These are phyloP conservation scores for Apomyelois bistriatella DNA, from an alignment of 2,888 invertebrate genomes.

Conservation along the genomic window DNA sequence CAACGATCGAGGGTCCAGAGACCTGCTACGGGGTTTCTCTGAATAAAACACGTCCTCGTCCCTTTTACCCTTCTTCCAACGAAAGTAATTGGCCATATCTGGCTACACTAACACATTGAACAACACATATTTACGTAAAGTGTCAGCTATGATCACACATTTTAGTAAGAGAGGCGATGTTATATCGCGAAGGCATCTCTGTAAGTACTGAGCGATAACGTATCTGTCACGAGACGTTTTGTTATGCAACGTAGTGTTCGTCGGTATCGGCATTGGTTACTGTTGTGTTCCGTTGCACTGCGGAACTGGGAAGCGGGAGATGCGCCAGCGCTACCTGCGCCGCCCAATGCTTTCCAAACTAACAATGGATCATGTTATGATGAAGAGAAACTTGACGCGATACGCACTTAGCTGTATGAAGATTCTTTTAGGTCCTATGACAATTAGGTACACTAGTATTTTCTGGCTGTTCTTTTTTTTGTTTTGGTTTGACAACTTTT, in stretches of 20 bases:
- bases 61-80: slow-evolving; percentile 83
- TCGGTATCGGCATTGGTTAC: slow-evolving; percentile 40
- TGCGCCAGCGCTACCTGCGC: slow-evolving; percentile 19
- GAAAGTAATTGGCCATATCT: slow-evolving; percentile 84
- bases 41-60: slow-evolving; percentile 78
- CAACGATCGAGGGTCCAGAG: slow-evolving; percentile 85
- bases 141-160: slow-evolving; percentile 30
- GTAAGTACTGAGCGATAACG: slow-evolving; percentile 67
- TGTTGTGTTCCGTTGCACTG: slow-evolving; percentile 29
- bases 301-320: slow-evolving; percentile 38
- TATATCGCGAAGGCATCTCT: slow-evolving; percentile 61
- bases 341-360: no score
- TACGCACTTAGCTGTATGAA: no score
- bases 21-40: slow-evolving; percentile 85
- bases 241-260: slow-evolving; percentile 57
- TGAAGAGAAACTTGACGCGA: no score
- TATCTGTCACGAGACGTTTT: slow-evolving; percentile 63
- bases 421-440: no score
- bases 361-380: no score
- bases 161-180: slow-evolving; percentile 40
- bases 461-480: no score
- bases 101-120: slow-evolving; percentile 28
- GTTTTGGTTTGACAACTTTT: no score
- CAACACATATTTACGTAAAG: slow-evolving; percentile 8
- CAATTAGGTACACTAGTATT: no score